phyloP scores from a whole-genome alignment of 2,113 vertebrate species.

The Varanus komodoensis region DNA sequence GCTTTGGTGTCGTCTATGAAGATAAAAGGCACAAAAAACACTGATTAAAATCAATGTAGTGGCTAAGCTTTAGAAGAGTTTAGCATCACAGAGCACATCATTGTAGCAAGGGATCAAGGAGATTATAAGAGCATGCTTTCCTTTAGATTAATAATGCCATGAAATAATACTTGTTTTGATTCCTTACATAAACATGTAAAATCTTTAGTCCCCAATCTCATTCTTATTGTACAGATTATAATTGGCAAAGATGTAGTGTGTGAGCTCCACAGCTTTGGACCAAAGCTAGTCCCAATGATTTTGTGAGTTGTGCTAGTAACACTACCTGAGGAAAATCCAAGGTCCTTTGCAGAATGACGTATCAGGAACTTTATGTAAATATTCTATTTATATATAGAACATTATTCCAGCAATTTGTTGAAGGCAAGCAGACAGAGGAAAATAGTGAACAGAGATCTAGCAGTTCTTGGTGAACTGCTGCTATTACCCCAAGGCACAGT shows the following conservation, averaged over 20 bases:
- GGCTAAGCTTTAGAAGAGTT: conserved; percentile 20
- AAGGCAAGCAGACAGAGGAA: background rate
- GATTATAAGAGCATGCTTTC: background rate
- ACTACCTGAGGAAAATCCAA: background rate
- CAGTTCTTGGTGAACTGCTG: background rate
- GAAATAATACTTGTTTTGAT: conserved; percentile 45
- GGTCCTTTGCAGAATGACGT: background rate
- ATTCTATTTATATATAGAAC: background rate
- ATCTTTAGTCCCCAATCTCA: background rate
- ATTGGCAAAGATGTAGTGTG: background rate
- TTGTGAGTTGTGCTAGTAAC: background rate
- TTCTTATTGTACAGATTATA: background rate
- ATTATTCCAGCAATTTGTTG: background rate
- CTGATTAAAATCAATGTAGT: conserved; percentile 25
- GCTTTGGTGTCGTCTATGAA: conserved; percentile 88
- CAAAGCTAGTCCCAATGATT: background rate
- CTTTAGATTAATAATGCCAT: background rate
- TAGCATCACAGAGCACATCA: background rate
- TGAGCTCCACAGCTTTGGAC: background rate
- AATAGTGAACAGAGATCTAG: background rate
- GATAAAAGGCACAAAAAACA: conserved; percentile 56
- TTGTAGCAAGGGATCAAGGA: conserved; percentile 36
- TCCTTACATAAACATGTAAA: conserved; percentile 16
- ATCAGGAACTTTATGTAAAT: background rate
- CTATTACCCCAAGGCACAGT: background rate